Evolutionary conservation across 2,113 vertebrate genomes (phyloP).

Genomic region (Spheniscus mendiculus): DNA sequence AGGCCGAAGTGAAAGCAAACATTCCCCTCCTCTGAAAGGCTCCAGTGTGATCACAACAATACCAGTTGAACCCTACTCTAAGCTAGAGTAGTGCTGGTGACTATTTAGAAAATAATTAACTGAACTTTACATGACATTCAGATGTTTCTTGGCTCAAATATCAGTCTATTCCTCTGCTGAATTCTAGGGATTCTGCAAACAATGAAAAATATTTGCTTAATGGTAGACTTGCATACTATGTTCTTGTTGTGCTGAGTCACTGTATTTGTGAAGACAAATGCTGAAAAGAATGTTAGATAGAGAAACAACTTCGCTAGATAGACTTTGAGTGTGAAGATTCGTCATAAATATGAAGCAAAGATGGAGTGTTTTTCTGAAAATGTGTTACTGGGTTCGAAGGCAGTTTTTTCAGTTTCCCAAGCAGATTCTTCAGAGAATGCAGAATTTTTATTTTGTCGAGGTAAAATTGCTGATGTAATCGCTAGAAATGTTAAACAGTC

Average conservation of each 20-base stretch:
- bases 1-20: slow-evolving; percentile 39
- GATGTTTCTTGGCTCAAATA: slow-evolving; percentile 58
- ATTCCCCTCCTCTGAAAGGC: background rate
- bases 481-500: background rate
- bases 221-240: slow-evolving; percentile 5
- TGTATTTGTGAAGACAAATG: background rate
- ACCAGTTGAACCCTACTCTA: background rate
- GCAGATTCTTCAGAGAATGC: background rate
- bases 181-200: slow-evolving; percentile 60
- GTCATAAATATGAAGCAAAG: background rate
- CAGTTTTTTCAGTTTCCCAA: background rate
- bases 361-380: background rate
- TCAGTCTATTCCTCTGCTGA: slow-evolving; percentile 25
- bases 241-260: slow-evolving; percentile 43
- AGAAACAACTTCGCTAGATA: background rate
- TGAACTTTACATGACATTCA: slow-evolving; percentile 69
- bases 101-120: slow-evolving; percentile 67
- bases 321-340: background rate
- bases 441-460: background rate
- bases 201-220: slow-evolving; percentile 56
- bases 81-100: slow-evolving; percentile 18
- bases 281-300: background rate
- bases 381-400: background rate
- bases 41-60: slow-evolving; percentile 32
- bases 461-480: background rate